Conservation (phyloP, 2,888 invertebrate species). For the Lutraria lutraria region DNA sequence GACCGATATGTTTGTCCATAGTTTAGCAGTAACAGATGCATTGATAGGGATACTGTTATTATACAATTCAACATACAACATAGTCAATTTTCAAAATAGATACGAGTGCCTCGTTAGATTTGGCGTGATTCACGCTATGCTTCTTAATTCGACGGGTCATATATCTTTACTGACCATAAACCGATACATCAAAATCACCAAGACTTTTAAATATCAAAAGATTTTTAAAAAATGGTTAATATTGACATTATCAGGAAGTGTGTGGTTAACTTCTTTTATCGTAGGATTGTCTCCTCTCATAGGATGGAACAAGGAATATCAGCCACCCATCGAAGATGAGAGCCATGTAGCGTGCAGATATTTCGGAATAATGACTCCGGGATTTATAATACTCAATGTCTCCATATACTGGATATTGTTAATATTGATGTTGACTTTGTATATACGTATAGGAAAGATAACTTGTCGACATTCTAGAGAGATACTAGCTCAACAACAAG, state of each 20-base stretch:
- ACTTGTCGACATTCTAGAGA: conserved; percentile 65
- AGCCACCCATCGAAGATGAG: conserved; percentile 52
- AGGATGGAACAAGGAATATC: conserved; percentile 70
- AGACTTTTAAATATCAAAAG: conserved; percentile 67
- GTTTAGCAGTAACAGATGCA: conserved; percentile 74
- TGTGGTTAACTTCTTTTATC: conserved; percentile 68
- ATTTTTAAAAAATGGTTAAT: conserved; percentile 68
- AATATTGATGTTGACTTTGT: conserved; percentile 68
- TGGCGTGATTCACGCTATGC: conserved; percentile 68
- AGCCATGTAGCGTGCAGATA: conserved; percentile 69
- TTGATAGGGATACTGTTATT: conserved; percentile 74
- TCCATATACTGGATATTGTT: conserved; percentile 71
- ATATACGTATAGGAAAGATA: conserved; percentile 71
- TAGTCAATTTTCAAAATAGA: conserved; percentile 76
- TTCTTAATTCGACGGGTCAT: conserved; percentile 71
- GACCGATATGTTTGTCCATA: conserved; percentile 71
- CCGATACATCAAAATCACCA: conserved; percentile 73
- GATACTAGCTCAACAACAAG: conserved; percentile 62
- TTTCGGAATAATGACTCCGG: conserved; percentile 67
- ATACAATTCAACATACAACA: conserved; percentile 75
- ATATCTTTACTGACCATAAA: conserved; percentile 72
- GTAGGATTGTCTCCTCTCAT: conserved; percentile 71
- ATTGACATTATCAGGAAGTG: conserved; percentile 52
- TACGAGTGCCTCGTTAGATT: conserved; percentile 72
- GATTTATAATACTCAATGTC: conserved; percentile 64